Evolutionary conservation across 2,113 vertebrate genomes (phyloP), one percentile per base, ranked within the genome.

Genomic region (Rafetus swinhoei): DNA sequence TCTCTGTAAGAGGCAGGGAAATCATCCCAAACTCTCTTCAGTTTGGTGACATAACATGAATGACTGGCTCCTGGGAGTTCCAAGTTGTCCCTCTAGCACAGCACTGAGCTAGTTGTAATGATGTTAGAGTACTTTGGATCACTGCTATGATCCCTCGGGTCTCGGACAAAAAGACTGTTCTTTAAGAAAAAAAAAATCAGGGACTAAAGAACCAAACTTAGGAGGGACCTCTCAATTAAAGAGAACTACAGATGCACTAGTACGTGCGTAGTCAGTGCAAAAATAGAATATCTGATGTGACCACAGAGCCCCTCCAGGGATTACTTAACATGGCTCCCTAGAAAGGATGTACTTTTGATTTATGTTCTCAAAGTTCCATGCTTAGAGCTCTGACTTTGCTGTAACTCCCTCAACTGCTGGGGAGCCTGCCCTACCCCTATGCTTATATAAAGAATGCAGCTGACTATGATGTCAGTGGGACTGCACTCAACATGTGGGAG

Each of bases 251-350:
- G 86, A 21, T 79, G 59, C 57, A 14, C 21, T 79, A 60, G 65
- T 1, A 0, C 1, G 77, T 45, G 45, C 45, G 45, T 45, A 82
- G 32, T 65, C 22, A 25, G 82, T 91, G 79, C 35, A 90, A 60
- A 35, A n/a, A 80, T 81, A 52, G 60, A 90, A 90, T 90, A 94
- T 53, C 82, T 90, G 53, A 80, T 87, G 81, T 89, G 88, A 39
- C 22, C 21, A 57, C 56, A 88, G 87, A 96, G 84, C 18, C 53
- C 95, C 89, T 79, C 35, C 39, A 82, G 57, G 59, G 11, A 90
- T 96, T 62, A 81, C 80, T 89, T 85, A 86, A 74, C 62, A 54
- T 88, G 83, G 87, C 88, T 59, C 59, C 7, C 91, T 85, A 92
- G 50, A 77, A 45, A 90, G 22, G 65, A 87, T 96, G 53, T 21